Base-by-base conservation (phyloP, 2,113 vertebrate genomes). In the Calyptomena viridis region DNA sequence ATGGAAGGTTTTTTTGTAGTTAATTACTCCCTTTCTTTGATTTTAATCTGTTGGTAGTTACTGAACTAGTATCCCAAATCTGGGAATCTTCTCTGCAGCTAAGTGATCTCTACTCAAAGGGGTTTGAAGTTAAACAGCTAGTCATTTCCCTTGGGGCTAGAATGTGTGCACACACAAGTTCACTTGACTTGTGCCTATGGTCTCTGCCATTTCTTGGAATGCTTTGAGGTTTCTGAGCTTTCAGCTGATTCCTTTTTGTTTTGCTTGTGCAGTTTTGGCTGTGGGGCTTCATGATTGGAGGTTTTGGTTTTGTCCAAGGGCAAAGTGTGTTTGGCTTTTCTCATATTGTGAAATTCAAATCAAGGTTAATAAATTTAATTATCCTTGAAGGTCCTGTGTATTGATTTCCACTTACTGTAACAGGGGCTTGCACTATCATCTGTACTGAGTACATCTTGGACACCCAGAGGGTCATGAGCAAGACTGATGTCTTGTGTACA, bases 151-250 rank as follows among this genome's bases (percentile, higher is more conserved):
- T 69, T 5, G 10, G 46, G 14, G 22, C 31, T 74, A 33, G 27
- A 60, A 33, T 2, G 0, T 63, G 16, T 37, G 24, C 19, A 31
- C 7, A n/a, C 14, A 14, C 7, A 18, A 9, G 12, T 15, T 40
- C 14, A 62, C 46, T 49, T 71, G 44, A 21, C 20, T 52, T 78
- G 73, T 21, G 27, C 55, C 27, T 62, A 30, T 71, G 31, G 6
- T 62, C 35, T 90, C 19, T 92, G 21, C 40, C 8, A 12, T 19
- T 90, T 74, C 52, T 49, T 40, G 31, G 4, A 64, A 4, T 44
- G 33, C 16, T 88, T 56, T 75, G 52, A 10, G 3, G 13, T 40
- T 35, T 90, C 62, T 21, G n/a, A 78, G 40, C 30, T 47, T 59
- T 88, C 25, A 82, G 31, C 28, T 71, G 5, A 37, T 21, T 31